These are phyloP conservation scores for Calidris pugnax DNA, from an alignment of 2,113 vertebrate genomes.

Conservation along the genomic window DNA sequence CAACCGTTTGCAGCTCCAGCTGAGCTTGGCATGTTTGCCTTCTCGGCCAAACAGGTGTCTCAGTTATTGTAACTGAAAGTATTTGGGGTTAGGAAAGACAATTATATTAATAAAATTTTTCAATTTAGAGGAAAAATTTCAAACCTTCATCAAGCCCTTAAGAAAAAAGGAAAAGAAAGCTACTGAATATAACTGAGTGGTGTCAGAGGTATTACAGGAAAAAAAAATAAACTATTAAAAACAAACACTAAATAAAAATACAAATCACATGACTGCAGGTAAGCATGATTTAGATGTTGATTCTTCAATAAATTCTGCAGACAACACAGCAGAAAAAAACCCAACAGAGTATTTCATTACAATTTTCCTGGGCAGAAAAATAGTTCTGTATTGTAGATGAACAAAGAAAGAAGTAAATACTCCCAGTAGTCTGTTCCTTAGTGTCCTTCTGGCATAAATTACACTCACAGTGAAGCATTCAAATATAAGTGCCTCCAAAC, in stretches of 20 bases:
- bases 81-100: background rate
- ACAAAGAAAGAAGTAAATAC: background rate
- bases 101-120: background rate
- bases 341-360: background rate
- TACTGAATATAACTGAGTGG: background rate
- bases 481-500: constrained; percentile 11
- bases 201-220: background rate
- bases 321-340: background rate
- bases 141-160: background rate
- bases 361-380: background rate
- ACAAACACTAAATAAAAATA: background rate
- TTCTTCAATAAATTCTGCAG: background rate
- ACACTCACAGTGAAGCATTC: background rate
- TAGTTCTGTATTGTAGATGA: background rate
- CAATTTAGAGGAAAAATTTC: background rate
- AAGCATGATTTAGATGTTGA: background rate
- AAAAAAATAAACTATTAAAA: background rate
- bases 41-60: background rate
- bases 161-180: background rate
- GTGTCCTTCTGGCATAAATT: constrained; percentile 10
- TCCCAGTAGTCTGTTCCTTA: background rate
- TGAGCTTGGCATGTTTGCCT: background rate
- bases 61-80: background rate
- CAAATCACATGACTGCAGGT: background rate
- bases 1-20: background rate